Base-by-base conservation (phyloP, 2,113 vertebrate species). In the Pampusana beccarii region DNA sequence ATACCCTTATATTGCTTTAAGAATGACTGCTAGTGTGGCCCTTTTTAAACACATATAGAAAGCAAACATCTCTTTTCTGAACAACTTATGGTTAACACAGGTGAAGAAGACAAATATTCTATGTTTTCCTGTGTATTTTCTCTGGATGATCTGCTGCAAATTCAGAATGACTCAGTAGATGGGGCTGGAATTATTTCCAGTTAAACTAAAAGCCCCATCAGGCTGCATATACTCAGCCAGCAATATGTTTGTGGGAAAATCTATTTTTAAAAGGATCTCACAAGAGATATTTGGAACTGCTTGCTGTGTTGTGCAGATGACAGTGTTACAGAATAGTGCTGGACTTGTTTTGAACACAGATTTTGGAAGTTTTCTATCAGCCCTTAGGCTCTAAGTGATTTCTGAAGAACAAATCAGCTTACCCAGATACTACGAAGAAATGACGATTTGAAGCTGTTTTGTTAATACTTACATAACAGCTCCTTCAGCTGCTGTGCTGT, bases 151-250 rank as follows among this genome's bases (percentile, higher is more conserved):
- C 26, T 86, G 31, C 53, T 92, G 62, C 60, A 96, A 75, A 93
- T 82, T 75, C 82, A 69, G 28, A 77, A 69, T 1, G 31, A 88
- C 82, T 92, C 80, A 53, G 48, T 77, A 73, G 54, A 77, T 92
- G 74, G 46, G 90, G 60, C 86, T 90, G 86, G 79, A 86, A 88
- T 96, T 81, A 67, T 74, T 80, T 94, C 51, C 56, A 70, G 36
- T 78, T 66, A 70, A 90, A 57, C 31, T 71, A 66, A 70, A 92
- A 88, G 44, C 54, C 33, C 50, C 40, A 19, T 57, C 50, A 86
- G 54, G 33, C 24, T 82, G 58, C 36, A 26, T 29, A 29, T 26
- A 61, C 34, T 34, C 29, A 46, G 34, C 17, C 69, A 92, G 46
- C 28, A 84, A 46, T 71, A 85, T 13, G 24, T 51, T 78, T 79